phyloP scores from a whole-genome alignment of 2,113 vertebrate species.

The Nesoenas mayeri region DNA sequence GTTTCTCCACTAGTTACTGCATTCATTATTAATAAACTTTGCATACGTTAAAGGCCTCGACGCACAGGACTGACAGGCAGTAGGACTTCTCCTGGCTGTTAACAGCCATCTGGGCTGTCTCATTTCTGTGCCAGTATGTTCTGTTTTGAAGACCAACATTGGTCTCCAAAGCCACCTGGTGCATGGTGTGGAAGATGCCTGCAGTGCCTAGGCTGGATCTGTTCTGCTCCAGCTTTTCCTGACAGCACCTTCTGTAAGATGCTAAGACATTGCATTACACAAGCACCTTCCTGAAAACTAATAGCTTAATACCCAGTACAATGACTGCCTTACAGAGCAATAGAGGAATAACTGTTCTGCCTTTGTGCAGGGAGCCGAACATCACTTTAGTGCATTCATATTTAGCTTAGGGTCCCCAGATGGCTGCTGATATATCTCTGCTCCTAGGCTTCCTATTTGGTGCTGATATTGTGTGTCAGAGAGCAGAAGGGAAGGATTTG shows the following conservation, averaged over 20 bases:
- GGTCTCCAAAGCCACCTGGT: neutral
- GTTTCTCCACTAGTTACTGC: neutral
- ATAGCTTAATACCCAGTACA: neutral
- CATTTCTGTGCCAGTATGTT: neutral
- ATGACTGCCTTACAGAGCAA: neutral
- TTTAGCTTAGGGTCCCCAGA: neutral
- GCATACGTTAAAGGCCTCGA: neutral
- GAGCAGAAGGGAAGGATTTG: constrained; percentile 54
- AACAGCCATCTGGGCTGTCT: constrained; percentile 16
- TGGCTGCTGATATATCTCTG: neutral
- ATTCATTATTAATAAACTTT: neutral
- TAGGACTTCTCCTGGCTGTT: neutral
- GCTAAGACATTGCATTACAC: neutral
- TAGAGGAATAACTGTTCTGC: neutral
- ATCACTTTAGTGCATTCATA: neutral
- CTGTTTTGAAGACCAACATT: neutral
- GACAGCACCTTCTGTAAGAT: neutral
- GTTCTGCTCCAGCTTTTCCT: neutral
- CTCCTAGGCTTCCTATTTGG: neutral
- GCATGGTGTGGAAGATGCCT: neutral
- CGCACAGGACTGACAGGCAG: neutral
- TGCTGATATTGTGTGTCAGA: neutral
- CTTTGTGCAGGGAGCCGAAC: neutral
- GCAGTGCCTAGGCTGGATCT: neutral
- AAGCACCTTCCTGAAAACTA: neutral